A percentile compares a stretch with the other conserved stretches of the same genome.
These are phyloP conservation scores for Siniperca undulata DNA, from an alignment of 2,797 vertebrate genomes.

Conservation along the genomic window DNA sequence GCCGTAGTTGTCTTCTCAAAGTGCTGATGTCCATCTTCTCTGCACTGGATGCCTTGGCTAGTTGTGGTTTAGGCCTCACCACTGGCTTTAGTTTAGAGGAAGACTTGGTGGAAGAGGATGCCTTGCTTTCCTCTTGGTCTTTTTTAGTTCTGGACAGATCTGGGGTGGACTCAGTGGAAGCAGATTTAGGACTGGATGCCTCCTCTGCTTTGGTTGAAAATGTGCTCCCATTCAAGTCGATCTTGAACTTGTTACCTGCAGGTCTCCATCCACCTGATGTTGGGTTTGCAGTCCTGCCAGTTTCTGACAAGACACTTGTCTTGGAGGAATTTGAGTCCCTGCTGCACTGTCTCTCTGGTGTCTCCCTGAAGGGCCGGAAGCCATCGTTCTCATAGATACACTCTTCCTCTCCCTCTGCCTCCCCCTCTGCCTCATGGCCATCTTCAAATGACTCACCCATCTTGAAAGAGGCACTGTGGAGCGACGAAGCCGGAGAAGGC, in stretches of 20 bases:
- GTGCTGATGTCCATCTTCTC: constrained; percentile 99
- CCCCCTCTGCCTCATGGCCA: constrained; percentile 82
- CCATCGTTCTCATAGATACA: constrained; percentile 99
- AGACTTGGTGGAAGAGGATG: constrained; percentile 79
- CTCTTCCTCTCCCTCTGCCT: constrained; percentile 84
- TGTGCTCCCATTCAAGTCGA: constrained; percentile 87
- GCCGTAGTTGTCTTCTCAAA: constrained; percentile 94
- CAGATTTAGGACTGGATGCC: constrained; percentile 72
- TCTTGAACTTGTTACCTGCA: constrained; percentile 88
- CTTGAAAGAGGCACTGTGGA: constrained; percentile 89
- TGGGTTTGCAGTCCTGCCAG: constrained; percentile 81
- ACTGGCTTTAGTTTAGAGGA: constrained; percentile 93
- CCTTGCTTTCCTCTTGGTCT: constrained; percentile 78
- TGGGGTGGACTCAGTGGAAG: constrained; percentile 72
- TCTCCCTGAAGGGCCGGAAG: constrained; percentile 87
- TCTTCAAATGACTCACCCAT: constrained; percentile 90
- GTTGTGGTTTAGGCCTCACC: constrained; percentile 95
- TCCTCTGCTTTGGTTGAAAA: constrained; percentile 83
- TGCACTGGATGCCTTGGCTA: constrained; percentile 91
- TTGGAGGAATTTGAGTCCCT: constrained; percentile 91
- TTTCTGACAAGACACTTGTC: constrained; percentile 84
- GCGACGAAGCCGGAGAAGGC: constrained; percentile 81
- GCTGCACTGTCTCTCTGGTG: constrained; percentile 89
- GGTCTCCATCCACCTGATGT: constrained; percentile 87
- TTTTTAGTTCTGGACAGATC: constrained; percentile 84